Evolutionary conservation across 2,113 vertebrate species (phyloP), one percentile per base, ranked within the genome.

Genomic region (Hylia prasina): DNA sequence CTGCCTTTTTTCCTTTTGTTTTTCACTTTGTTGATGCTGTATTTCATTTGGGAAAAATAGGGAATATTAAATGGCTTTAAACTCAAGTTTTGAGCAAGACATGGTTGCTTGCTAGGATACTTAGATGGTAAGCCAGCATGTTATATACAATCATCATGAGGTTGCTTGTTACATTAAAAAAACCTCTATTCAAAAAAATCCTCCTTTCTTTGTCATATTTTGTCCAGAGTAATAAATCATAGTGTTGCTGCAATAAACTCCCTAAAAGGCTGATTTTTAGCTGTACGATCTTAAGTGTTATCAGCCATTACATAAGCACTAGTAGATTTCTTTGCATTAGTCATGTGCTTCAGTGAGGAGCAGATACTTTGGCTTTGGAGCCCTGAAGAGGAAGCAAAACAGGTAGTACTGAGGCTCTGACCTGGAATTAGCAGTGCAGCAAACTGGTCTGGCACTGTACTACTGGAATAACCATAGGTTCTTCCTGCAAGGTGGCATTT

Each of bases 1-100:
- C 82, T 95, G 82, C 76, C 50, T 78, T 47, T 91, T 78, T 89
- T 69, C 45, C 71, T 81, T 83, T 65, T 83, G 76, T 88, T 92
- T 51, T 92, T 83, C 24, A 54, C 53, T 93, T 89, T 40, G 37
- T 93, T 87, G 50, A 83, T 94, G 66, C 39, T 60, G 21, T 72
- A n/a, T 83, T 64, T 89, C 48, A 79, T 30, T 51, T 86, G 85
- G 48, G 53, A 89, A 95, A 58, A 92, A 57, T 39, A 90, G 86
- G 51, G 64, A 75, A 13, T 68, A 54, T 60, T 91, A 81, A 73
- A 47, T 56, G 51, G 13, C 48, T 92, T 96, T 44, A 81, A n/a
- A 58, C 20, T 76, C 20, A 66, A 39, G 30, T 77, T 88, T 47
- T 81, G 45, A 83, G 44, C 19, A 56, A 75, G 40, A 51, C 19